These are phyloP conservation scores for Cotesia vestalis DNA, from an alignment of 1,140 invertebrate species.

Conservation along the genomic window DNA sequence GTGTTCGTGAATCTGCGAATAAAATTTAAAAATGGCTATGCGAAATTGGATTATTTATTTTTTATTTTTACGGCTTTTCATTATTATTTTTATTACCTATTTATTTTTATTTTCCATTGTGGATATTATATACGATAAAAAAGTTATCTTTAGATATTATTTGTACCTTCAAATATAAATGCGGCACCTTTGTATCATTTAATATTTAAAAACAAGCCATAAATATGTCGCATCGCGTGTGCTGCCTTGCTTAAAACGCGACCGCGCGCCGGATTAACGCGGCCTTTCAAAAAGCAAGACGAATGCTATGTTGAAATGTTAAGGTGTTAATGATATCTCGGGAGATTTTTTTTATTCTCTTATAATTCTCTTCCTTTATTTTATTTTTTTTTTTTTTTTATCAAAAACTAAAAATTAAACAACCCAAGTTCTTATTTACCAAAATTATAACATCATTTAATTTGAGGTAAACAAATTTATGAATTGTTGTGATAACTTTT, in stretches of 20 bases:
- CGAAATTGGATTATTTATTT: too few relatives aligned
- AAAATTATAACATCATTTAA: neutral
- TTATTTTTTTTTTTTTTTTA: too few relatives aligned
- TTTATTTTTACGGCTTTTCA: neutral
- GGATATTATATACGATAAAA: neutral
- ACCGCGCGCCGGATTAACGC: constrained; percentile 47
- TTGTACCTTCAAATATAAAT: constrained; percentile 9
- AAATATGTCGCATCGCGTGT: constrained; percentile 61
- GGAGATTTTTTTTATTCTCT: neutral
- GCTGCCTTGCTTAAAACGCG: constrained; percentile 56
- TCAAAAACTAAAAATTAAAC: neutral
- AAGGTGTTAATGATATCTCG: constrained; percentile 62
- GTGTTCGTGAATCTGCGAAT: constrained; percentile 13
- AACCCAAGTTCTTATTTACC: neutral
- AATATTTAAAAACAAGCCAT: constrained; percentile 68
- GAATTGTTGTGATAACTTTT: constrained; percentile 8
- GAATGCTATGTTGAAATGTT: constrained; percentile 64
- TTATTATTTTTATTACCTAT: neutral
- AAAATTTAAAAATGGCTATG: neutral
- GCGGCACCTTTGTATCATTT: constrained; percentile 61
- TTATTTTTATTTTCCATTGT: neutral
- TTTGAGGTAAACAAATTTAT: neutral
- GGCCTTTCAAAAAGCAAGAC: constrained; percentile 56
- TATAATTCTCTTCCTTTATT: neutral
- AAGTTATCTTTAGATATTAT: neutral